Percentiles rank a stretch among this genome's conserved stretches.
phyloP scores from a whole-genome alignment of 1,140 invertebrate genomes.

The Grapholita molesta region DNA sequence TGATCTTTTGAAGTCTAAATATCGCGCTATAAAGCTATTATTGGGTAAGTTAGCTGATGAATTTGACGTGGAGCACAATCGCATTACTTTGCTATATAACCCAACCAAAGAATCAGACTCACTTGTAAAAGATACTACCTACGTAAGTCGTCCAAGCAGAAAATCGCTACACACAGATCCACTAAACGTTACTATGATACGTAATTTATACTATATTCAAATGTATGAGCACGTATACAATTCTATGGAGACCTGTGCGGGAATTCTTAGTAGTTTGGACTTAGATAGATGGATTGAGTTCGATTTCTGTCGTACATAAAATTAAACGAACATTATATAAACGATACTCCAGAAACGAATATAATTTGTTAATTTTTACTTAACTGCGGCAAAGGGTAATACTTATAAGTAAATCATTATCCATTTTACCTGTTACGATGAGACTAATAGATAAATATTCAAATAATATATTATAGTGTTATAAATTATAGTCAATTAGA shows the following conservation, averaged over 20 bases:
- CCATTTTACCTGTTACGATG: too few species aligned
- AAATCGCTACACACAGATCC: conserved; percentile 13
- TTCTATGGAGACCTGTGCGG: conserved; percentile 51
- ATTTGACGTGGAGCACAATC: conserved; percentile 45
- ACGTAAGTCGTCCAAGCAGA: not conserved
- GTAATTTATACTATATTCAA: conserved; percentile 50
- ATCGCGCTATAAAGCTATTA: conserved; percentile 43
- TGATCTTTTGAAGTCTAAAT: conserved; percentile 43
- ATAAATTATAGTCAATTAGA: too few species aligned
- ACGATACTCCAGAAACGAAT: too few species aligned
- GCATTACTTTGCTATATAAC: conserved; percentile 4
- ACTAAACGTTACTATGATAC: conserved; percentile 21
- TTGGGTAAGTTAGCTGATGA: conserved; percentile 50
- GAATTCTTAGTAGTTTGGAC: conserved; percentile 58
- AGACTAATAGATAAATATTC: too few species aligned
- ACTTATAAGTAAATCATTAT: too few species aligned
- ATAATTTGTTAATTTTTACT: too few species aligned
- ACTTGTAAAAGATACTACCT: not conserved
- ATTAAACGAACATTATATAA: too few species aligned
- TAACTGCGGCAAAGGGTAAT: too few species aligned
- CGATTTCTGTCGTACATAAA: conserved; percentile 52
- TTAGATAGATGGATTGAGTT: conserved; percentile 62
- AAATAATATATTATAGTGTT: too few species aligned
- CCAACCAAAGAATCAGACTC: not conserved
- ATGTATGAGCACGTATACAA: conserved; percentile 45